phyloP scores from a whole-genome alignment of 2,113 vertebrate genomes.

The Prochilodus magdalenae region DNA sequence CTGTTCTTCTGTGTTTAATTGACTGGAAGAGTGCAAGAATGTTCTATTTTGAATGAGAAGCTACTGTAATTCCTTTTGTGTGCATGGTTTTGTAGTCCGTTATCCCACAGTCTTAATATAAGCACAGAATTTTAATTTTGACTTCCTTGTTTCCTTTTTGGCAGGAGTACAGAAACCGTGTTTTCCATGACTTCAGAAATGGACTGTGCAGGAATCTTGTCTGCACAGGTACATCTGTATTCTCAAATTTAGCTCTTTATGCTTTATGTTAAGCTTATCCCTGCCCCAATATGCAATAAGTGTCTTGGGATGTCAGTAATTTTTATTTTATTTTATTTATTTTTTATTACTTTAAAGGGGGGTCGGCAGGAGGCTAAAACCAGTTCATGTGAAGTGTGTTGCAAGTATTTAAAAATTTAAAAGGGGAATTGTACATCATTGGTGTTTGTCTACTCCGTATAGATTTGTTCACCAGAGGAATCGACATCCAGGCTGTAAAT shows the following conservation, averaged over 20 bases:
- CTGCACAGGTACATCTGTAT: slow-evolving; percentile 74
- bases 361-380: too few species aligned
- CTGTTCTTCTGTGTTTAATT: too few species aligned
- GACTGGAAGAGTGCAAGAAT: too few species aligned
- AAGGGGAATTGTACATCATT: not conserved
- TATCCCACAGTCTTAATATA: not conserved
- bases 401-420: not conserved
- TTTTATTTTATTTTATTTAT: not conserved
- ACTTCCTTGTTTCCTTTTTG: not conserved
- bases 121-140: not conserved
- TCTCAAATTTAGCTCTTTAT: too few species aligned
- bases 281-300: not conserved
- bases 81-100: not conserved
- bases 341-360: not conserved
- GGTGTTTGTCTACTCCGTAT: not conserved
- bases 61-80: not conserved
- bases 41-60: not conserved
- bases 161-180: slow-evolving; percentile 65
- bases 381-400: not conserved
- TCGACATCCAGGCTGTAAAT: slow-evolving; percentile 83
- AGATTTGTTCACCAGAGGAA: slow-evolving; percentile 84
- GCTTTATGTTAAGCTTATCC: too few species aligned
- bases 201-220: slow-evolving; percentile 83
- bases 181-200: slow-evolving; percentile 79
- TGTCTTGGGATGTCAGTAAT: too few species aligned